Conservation (phyloP, 1,140 invertebrate species). For the Phenacoccus solenopsis region DNA sequence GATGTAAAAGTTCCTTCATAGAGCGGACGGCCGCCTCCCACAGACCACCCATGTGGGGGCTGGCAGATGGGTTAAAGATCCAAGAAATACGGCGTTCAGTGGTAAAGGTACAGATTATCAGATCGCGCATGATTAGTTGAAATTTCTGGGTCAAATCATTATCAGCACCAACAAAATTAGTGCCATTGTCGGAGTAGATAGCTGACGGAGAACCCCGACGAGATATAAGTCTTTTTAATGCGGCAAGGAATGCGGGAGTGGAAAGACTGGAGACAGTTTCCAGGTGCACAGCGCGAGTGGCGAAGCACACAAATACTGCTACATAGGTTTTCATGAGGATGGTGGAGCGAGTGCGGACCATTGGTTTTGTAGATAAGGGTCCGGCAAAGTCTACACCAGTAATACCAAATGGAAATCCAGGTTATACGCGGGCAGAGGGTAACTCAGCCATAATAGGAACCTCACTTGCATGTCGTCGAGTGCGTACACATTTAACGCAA, state of each 20-base stretch:
- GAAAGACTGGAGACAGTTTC: constrained; percentile 22
- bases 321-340: background rate
- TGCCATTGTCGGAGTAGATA: constrained; percentile 26
- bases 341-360: background rate
- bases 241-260: constrained; percentile 22
- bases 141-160: background rate
- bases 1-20: constrained; percentile 30
- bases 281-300: constrained; percentile 27
- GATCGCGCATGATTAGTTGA: no score
- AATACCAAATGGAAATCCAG: background rate
- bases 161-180: constrained; percentile 24
- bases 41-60: constrained; percentile 31
- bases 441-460: background rate
- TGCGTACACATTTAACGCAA: background rate
- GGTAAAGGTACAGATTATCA: no score
- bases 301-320: background rate
- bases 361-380: background rate
- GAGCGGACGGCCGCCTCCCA: constrained; percentile 33
- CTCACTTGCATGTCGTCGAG: background rate
- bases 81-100: no score
- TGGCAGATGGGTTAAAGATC: constrained; percentile 28
- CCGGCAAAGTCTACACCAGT: background rate
- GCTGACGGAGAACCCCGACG: constrained; percentile 19
- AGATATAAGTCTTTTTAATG: constrained; percentile 21
- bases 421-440: background rate